These are phyloP conservation scores for Psammodynastes pulverulentus DNA, from an alignment of 2,113 vertebrate genomes.

Conservation along the genomic window DNA sequence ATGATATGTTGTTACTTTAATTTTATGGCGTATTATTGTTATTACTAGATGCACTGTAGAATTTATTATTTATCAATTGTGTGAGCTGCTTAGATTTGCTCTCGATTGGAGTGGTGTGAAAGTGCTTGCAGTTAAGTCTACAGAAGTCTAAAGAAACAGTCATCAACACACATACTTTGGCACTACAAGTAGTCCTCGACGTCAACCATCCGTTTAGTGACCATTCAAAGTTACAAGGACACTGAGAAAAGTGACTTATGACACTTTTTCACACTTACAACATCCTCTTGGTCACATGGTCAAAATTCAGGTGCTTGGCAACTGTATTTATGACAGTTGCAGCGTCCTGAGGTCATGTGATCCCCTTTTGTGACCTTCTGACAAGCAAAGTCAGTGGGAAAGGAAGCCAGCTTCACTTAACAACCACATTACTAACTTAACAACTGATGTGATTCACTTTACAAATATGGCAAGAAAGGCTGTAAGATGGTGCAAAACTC, in stretches of 20 bases:
- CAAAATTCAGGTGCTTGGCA: not conserved
- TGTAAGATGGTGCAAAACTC: not conserved
- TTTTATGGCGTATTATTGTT: not conserved
- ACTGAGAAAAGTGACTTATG: not conserved
- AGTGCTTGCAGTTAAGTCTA: not conserved
- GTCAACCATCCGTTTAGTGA: not conserved
- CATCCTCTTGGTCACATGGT: not conserved
- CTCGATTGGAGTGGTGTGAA: not conserved
- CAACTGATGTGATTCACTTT: not conserved
- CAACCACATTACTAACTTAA: not conserved
- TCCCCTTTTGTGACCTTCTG: too few relatives aligned
- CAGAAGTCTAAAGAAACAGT: not conserved
- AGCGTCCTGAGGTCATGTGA: too few relatives aligned
- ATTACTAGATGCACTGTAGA: not conserved
- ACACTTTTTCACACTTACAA: not conserved
- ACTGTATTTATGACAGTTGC: not conserved
- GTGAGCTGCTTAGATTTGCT: not conserved
- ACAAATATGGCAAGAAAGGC: not conserved
- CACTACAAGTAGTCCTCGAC: not conserved
- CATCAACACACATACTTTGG: not conserved
- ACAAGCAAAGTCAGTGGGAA: too few relatives aligned
- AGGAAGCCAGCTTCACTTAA: too few relatives aligned
- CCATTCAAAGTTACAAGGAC: not conserved
- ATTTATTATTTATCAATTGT: not conserved
- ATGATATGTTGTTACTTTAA: not conserved